Evolutionary conservation across 1,140 invertebrate species (phyloP).

Genomic region (Dendroctonus ponderosae): DNA sequence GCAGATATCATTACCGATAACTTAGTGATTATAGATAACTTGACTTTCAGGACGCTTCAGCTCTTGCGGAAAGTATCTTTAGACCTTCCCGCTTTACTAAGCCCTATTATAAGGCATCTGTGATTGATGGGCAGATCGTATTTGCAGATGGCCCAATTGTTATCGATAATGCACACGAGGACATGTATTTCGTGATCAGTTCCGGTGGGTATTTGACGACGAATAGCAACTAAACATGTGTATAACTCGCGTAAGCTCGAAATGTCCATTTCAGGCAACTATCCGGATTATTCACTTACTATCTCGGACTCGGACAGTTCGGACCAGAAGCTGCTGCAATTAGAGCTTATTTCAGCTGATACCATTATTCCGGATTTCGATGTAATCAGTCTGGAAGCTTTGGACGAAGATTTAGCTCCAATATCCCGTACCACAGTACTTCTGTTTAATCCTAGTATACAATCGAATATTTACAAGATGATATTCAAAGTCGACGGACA

Average conservation of each 20-base stretch:
- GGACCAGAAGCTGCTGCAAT: neutral
- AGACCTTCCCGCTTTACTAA: neutral
- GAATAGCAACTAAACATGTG: neutral
- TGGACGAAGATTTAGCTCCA: constrained; percentile 4
- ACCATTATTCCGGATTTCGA: constrained; percentile 14
- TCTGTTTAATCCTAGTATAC: neutral
- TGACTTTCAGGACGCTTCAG: too few relatives aligned
- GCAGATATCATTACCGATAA: too few relatives aligned
- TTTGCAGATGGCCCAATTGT: constrained; percentile 1
- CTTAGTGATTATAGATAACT: too few relatives aligned
- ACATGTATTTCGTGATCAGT: constrained; percentile 3
- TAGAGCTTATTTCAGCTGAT: constrained; percentile 7
- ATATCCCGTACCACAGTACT: constrained; percentile 9
- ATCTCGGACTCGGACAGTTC: neutral
- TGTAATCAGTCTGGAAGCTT: constrained; percentile 16
- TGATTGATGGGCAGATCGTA: neutral
- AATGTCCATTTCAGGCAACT: constrained; percentile 10
- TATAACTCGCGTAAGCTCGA: neutral
- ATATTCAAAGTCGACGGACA: constrained; percentile 11
- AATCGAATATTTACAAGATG: constrained; percentile 15
- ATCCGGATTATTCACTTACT: constrained; percentile 6
- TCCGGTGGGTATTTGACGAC: neutral
- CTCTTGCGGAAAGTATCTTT: neutral
- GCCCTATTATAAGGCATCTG: neutral
- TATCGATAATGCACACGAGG: neutral